Evolutionary conservation across 2,888 invertebrate genomes (phyloP).

Genomic region (Microctonus brassicae): DNA sequence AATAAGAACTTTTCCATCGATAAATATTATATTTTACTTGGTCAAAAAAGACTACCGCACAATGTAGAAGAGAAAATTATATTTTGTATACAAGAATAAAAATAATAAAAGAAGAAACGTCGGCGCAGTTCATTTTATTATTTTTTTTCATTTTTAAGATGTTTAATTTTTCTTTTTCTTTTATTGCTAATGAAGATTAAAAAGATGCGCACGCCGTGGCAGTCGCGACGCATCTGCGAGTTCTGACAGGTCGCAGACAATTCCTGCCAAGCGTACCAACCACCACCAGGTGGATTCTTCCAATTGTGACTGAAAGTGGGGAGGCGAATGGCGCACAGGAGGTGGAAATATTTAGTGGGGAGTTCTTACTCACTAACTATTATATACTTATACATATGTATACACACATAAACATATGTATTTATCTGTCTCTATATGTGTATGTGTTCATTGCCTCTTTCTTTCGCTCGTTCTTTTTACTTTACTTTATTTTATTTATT

Average conservation of each 20-base stretch:
- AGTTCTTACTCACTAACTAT: no score
- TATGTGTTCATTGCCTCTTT: slow-evolving; percentile 30
- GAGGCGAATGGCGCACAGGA: no score
- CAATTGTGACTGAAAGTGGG: slow-evolving; percentile 35
- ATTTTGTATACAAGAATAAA: background rate
- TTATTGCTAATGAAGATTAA: background rate
- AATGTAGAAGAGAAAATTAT: background rate
- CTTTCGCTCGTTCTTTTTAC: background rate
- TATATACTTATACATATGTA: no score
- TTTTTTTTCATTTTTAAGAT: no score
- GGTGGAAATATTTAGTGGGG: background rate
- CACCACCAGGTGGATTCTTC: slow-evolving; percentile 47
- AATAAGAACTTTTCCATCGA: slow-evolving; percentile 6
- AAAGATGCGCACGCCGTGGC: slow-evolving; percentile 47
- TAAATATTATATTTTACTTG: background rate
- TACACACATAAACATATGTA: no score
- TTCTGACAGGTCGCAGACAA: no score
- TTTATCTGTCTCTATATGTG: background rate
- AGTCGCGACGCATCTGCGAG: slow-evolving; percentile 56
- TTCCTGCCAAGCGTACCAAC: slow-evolving; percentile 4
- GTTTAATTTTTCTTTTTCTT: no score
- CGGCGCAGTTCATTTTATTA: no score
- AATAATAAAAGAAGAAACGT: no score
- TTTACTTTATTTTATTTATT: background rate
- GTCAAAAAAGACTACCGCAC: slow-evolving; percentile 5